Base-by-base conservation (phyloP, 92 coral and sea anemone species). In the Porites evermanni region DNA sequence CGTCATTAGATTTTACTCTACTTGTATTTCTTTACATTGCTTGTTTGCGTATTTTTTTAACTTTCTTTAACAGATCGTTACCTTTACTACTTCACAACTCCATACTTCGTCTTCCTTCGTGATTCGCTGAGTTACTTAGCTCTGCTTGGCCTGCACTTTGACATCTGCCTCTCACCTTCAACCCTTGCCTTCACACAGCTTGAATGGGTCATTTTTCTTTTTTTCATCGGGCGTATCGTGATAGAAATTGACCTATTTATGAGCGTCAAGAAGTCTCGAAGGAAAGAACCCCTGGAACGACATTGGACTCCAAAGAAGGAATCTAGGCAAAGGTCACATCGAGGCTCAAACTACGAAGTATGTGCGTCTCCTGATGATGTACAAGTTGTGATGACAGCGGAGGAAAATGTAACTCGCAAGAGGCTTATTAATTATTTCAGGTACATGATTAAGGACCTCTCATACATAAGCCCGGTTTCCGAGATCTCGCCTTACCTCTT, bases 221-320 rank as follows among this genome's bases (percentile, higher is more conserved):
- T 90, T 85, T 90, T 90, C 51, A 64, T 87, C 18, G 93, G 93
- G 1, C 80, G 93, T 18, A 70, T 79, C 1, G n/a, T 82, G 2
- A 74, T 80, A 51, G 90, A 72, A 53, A 20, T 74, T 20, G 77
- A 88, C 26, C 91, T 81, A 70, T 74, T 88, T 32, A 70, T 75
- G 66, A 44, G 83, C 20, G 77, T 53, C 24, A 67, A 44, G 78
- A 90, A 75, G 56, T 56, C 54, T 19, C 64, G 52, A 16, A 53
- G 52, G 53, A 84, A 84, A 75, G 50, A 54, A 4, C 32, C 32
- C 32, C 32, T 29, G 32, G 32, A 29, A 29, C 32, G 32, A 29
- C 32, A 1, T 29, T 29, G 32, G 32, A 29, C 54, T 19, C 64
- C 23, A 16, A 53, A 24, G 53, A 84, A 75, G 66, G 7, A 19